Evolutionary conservation across 2,888 invertebrate genomes (phyloP).

Genomic region (Salpingus planirostris): DNA sequence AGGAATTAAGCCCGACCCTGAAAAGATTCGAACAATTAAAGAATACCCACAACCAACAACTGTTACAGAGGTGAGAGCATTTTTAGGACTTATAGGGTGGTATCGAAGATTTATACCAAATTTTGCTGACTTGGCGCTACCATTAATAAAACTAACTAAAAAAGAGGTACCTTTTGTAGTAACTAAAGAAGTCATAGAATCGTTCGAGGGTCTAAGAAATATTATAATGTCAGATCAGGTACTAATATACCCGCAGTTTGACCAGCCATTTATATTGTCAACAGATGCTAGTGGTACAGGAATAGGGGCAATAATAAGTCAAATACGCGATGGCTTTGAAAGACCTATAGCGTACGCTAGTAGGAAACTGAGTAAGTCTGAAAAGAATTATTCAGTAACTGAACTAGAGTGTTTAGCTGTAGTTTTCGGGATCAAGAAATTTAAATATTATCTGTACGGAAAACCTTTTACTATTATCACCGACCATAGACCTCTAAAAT

Average conservation of each 20-base stretch:
- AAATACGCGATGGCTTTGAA: background rate
- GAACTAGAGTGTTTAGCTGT: constrained; percentile 1
- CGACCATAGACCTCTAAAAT: background rate
- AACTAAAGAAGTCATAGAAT: background rate
- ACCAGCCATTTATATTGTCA: background rate
- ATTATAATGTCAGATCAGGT: background rate
- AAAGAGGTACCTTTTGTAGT: background rate
- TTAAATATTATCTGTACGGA: background rate
- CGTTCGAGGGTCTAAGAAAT: background rate
- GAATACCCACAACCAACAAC: constrained; percentile 1
- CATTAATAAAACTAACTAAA: background rate
- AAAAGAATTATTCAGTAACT: background rate
- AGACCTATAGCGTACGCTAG: background rate
- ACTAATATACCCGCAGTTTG: background rate
- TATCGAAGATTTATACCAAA: constrained; percentile 4
- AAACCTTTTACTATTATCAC: background rate
- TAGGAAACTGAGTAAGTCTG: background rate
- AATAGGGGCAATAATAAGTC: background rate
- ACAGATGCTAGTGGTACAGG: background rate
- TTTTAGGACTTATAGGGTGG: background rate
- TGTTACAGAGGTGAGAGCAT: background rate
- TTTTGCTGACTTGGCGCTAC: background rate
- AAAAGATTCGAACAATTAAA: background rate
- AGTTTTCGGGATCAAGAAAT: background rate
- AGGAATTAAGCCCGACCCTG: background rate